Percentiles rank a stretch among this genome's conserved stretches.
phyloP scores from a whole-genome alignment of 2,113 vertebrate species.

The Aramus guarauna region DNA sequence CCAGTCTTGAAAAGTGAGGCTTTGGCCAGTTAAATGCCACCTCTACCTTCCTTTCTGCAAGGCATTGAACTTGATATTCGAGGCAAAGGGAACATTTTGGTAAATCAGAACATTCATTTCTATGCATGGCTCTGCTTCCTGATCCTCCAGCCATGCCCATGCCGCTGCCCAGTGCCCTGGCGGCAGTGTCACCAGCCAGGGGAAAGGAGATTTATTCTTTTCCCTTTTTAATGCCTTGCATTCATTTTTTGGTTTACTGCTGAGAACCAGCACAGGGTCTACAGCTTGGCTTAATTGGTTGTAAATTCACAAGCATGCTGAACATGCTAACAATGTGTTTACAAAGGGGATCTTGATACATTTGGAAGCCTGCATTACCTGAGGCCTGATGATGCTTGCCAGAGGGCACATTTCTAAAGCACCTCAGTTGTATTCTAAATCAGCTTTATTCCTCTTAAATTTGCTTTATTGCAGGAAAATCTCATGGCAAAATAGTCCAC shows the following conservation, averaged over 20 bases:
- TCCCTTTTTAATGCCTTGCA: background rate
- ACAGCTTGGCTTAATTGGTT: background rate
- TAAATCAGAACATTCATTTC: background rate
- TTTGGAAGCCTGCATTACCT: background rate
- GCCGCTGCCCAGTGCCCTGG: background rate
- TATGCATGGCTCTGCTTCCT: background rate
- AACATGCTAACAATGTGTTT: background rate
- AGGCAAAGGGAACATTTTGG: background rate
- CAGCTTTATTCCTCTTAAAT: background rate
- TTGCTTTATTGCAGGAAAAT: background rate
- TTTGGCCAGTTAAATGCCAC: background rate
- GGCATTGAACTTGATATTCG: background rate
- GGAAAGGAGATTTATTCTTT: background rate
- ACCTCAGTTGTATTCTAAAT: background rate
- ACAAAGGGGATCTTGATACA: background rate
- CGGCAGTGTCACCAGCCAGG: background rate
- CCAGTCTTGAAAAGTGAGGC: background rate
- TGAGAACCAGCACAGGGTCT: background rate
- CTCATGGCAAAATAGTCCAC: background rate
- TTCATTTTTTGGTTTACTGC: background rate
- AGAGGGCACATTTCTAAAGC: background rate
- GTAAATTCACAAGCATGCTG: background rate
- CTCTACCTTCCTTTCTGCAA: background rate
- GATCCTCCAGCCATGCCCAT: background rate
- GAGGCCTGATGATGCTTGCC: background rate